Base-by-base conservation (phyloP, 1,140 invertebrate genomes). In the Marisa cornuarietis region DNA sequence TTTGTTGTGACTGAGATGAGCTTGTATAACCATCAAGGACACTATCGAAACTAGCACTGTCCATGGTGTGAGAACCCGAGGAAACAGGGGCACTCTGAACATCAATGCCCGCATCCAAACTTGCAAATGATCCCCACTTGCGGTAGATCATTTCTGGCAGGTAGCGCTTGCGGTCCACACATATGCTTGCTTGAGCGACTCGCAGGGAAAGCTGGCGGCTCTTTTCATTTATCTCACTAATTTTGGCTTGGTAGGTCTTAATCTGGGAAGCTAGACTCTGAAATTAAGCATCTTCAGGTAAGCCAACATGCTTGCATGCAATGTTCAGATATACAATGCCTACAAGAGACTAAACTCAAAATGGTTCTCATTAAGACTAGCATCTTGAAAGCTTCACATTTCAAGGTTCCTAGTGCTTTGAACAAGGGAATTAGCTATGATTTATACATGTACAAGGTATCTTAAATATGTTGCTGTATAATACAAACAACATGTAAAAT, bases 221-320 rank as follows among this genome's bases (percentile, higher is more conserved):
- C 80, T 86, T 86, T 77, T 89, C 87, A 81, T 88, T 86, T 22
- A 91, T 82, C 71, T 88, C 84, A 81, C 82, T 84, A 26, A 91
- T 85, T 82, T 81, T 87, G 63, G 82, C 84, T 71, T 90, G 87
- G 83, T 89, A 89, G 16, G 79, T 78, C 84, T 88, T 87, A 72
- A 91, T 91, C 80, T 91, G 86, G 65, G 84, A 86, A 69, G 87
- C 86, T 82, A 91, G 83, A 69, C 82, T 88, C 90, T 91, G 86
- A 85, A 87, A 88, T 71, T 71, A 82, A 83, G 79, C 62, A 76
- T 61, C 73, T n/a, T 65, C 52, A 51, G 77, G 78, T 79, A 26
- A 79, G 71, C 54, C 54, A 63, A 74, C 61, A 65, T 79, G 76
- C 76, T 66, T 49, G 24, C n/a, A 42, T 24, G 26, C 65, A 24